Evolutionary conservation across 2,888 invertebrate genomes (phyloP).

Genomic region (Tenthredo amoena): DNA sequence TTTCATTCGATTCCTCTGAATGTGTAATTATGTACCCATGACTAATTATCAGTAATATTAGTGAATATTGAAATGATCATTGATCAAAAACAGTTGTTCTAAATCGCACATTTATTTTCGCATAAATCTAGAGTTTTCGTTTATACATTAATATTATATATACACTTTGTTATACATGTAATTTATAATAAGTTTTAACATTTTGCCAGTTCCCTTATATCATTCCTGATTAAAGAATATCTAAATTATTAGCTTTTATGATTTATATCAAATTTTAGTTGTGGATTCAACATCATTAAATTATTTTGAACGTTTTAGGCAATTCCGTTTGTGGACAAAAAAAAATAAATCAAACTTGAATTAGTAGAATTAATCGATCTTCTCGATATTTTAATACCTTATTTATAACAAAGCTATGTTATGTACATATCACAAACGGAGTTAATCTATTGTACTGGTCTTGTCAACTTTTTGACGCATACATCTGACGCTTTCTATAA

Average conservation of each 20-base stretch:
- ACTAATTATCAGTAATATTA: not conserved
- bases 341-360: not conserved
- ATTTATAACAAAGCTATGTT: not conserved
- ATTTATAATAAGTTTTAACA: slow-evolving; percentile 43
- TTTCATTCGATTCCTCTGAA: not conserved
- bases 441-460: not conserved
- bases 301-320: not conserved
- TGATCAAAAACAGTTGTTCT: not conserved
- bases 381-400: not conserved
- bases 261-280: slow-evolving; percentile 3
- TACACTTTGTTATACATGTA: slow-evolving; percentile 36
- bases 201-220: not conserved
- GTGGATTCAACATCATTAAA: not conserved
- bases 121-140: slow-evolving; percentile 13
- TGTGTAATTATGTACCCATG: slow-evolving; percentile 10
- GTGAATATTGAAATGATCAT: slow-evolving; percentile 3
- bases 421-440: not conserved
- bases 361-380: not conserved
- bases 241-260: slow-evolving; percentile 20
- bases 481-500: not conserved
- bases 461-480: not conserved
- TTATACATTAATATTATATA: slow-evolving; percentile 41
- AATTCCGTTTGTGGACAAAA: not conserved
- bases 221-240: slow-evolving; percentile 9
- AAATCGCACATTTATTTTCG: slow-evolving; percentile 3